Percentiles rank a stretch among this genome's conserved stretches.
Conservation (phyloP, 2,888 invertebrate species). For the Drosophila algonquin region DNA sequence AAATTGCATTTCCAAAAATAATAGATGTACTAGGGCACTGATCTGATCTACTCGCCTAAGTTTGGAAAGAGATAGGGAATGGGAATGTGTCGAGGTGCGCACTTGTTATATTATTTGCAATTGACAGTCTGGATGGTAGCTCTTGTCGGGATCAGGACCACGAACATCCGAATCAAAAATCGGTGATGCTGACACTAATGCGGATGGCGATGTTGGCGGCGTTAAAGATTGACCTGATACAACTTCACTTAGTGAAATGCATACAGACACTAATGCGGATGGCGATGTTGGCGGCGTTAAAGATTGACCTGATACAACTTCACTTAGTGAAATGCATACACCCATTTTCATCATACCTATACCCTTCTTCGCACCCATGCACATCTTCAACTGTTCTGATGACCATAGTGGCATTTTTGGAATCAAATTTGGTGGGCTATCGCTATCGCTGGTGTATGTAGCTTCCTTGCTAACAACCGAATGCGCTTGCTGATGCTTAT, state of each 20-base stretch:
- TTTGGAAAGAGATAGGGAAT: background rate
- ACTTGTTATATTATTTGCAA: slow-evolving; percentile 12
- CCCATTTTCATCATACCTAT: slow-evolving; percentile 7
- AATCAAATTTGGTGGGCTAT: slow-evolving; percentile 56
- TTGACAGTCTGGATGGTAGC: slow-evolving; percentile 9
- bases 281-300: slow-evolving; percentile 21
- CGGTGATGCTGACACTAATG: background rate
- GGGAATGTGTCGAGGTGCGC: background rate
- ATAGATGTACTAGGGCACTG: background rate
- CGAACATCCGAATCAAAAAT: background rate
- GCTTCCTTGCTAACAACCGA: slow-evolving; percentile 26
- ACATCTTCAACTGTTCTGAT: slow-evolving; percentile 43
- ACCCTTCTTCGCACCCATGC: slow-evolving; percentile 4
- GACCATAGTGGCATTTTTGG: slow-evolving; percentile 41
- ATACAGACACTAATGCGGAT: background rate
- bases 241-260: slow-evolving; percentile 17
- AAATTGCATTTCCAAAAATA: background rate
- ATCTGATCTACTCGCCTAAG: background rate
- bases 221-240: slow-evolving; percentile 16
- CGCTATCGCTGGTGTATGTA: slow-evolving; percentile 32
- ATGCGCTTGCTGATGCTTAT: slow-evolving; percentile 14
- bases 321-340: slow-evolving; percentile 5
- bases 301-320: slow-evolving; percentile 21
- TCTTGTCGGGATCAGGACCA: background rate
- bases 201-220: slow-evolving; percentile 16